These are phyloP conservation scores for Platycheirus albimanus DNA, from an alignment of 2,888 invertebrate species.

Conservation along the genomic window DNA sequence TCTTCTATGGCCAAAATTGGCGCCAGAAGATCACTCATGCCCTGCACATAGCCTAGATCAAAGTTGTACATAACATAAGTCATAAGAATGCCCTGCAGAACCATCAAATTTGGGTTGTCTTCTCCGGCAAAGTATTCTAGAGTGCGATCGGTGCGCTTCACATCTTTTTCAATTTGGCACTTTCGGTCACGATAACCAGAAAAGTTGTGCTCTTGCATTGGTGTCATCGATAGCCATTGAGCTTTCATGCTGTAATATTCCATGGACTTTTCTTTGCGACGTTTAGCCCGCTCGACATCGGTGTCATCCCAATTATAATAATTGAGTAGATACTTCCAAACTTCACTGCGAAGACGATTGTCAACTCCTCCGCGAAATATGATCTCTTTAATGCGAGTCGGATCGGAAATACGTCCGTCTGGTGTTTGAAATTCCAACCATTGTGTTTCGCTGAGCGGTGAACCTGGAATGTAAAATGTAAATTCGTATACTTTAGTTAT, in stretches of 20 bases:
- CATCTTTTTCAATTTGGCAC: constrained; percentile 98
- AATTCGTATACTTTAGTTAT: too few species aligned
- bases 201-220: constrained; percentile 94
- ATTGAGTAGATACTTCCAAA: constrained; percentile 97
- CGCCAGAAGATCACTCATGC: constrained; percentile 98
- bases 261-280: constrained; percentile 89
- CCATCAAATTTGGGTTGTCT: constrained; percentile 92
- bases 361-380: constrained; percentile 96
- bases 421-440: constrained; percentile 92
- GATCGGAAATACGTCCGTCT: constrained; percentile 91
- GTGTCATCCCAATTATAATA: constrained; percentile 94
- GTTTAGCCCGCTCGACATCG: constrained; percentile 86
- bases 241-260: constrained; percentile 98
- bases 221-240: constrained; percentile 96
- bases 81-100: constrained; percentile 96
- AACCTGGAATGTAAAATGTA: constrained; percentile 81
- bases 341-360: constrained; percentile 89
- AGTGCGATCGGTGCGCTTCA: constrained; percentile 96
- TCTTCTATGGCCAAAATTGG: constrained; percentile 94
- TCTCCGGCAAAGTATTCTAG: constrained; percentile 97
- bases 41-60: constrained; percentile 97
- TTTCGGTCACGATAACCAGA: constrained; percentile 94
- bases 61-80: constrained; percentile 99
- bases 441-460: constrained; percentile 89
- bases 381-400: constrained; percentile 90